A percentile compares a stretch with the other conserved stretches of the same genome.
Evolutionary conservation across 2,113 vertebrate genomes (phyloP).

Genomic region (Xiphorhynchus elegans): DNA sequence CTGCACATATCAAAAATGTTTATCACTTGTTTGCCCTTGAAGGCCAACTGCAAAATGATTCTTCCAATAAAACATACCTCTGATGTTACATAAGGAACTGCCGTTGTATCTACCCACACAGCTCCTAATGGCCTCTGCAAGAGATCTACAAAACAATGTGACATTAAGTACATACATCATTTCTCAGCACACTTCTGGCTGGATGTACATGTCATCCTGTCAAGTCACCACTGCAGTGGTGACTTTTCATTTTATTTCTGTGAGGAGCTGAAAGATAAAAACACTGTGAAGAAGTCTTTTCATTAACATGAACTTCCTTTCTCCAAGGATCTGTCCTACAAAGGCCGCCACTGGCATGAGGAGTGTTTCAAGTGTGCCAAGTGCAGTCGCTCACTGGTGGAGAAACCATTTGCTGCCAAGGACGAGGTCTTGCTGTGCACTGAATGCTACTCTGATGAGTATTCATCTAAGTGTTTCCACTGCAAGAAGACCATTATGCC

Average conservation of each 20-base stretch:
- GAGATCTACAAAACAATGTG: not conserved
- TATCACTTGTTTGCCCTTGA: not conserved
- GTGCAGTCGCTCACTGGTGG: slow-evolving; percentile 76
- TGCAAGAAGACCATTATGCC: slow-evolving; percentile 84
- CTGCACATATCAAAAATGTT: not conserved
- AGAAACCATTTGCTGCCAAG: slow-evolving; percentile 83
- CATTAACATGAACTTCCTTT: slow-evolving; percentile 46
- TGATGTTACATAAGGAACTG: not conserved
- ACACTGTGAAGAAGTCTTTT: not conserved
- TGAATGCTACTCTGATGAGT: slow-evolving; percentile 79
- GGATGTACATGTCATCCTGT: not conserved
- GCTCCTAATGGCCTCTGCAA: not conserved
- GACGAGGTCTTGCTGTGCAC: slow-evolving; percentile 79
- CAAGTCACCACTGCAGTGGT: not conserved
- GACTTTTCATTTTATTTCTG: not conserved
- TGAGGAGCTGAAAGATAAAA: not conserved
- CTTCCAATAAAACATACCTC: not conserved
- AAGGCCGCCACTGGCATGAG: slow-evolving; percentile 82
- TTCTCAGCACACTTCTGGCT: not conserved
- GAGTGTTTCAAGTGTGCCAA: slow-evolving; percentile 80
- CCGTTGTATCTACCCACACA: not conserved
- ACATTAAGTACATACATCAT: not conserved
- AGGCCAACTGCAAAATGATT: not conserved
- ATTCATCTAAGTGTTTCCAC: slow-evolving; percentile 81
- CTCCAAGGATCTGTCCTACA: slow-evolving; percentile 80